Percentiles rank a stretch among this genome's conserved stretches.
These are phyloP conservation scores for Pteronotus mesoamericanus DNA, from an alignment of 2,797 vertebrate species.

Conservation along the genomic window DNA sequence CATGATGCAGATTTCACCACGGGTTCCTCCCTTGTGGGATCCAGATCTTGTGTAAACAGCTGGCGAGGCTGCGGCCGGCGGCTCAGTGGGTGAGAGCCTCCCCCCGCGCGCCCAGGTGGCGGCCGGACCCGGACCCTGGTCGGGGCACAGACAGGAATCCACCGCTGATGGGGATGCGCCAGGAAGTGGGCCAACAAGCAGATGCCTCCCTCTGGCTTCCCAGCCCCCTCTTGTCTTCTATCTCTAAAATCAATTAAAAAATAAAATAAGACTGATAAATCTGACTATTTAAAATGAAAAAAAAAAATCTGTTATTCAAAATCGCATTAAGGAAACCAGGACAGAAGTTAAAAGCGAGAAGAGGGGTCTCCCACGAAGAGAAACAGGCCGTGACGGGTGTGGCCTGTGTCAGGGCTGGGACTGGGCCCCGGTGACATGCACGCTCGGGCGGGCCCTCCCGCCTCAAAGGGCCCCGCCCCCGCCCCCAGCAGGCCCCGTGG, in stretches of 20 bases:
- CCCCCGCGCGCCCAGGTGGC: neutral
- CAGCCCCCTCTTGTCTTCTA: neutral
- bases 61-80: too few species aligned
- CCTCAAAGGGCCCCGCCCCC: neutral
- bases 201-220: too few species aligned
- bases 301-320: neutral
- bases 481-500: fast-evolving
- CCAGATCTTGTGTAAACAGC: neutral
- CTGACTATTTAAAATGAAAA: neutral
- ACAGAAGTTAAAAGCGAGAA: neutral
- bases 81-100: too few species aligned
- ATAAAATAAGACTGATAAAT: neutral
- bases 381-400: neutral
- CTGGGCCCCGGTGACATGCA: neutral
- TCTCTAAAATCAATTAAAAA: neutral
- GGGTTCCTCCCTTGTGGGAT: neutral
- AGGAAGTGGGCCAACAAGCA: neutral
- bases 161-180: too few species aligned
- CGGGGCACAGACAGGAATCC: neutral
- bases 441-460: neutral
- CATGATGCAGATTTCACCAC: neutral
- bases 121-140: too few species aligned
- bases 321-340: neutral
- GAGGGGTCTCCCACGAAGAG: too few species aligned
- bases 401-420: neutral